phyloP scores from a whole-genome alignment of 2,113 vertebrate species.

The Cariama cristata region DNA sequence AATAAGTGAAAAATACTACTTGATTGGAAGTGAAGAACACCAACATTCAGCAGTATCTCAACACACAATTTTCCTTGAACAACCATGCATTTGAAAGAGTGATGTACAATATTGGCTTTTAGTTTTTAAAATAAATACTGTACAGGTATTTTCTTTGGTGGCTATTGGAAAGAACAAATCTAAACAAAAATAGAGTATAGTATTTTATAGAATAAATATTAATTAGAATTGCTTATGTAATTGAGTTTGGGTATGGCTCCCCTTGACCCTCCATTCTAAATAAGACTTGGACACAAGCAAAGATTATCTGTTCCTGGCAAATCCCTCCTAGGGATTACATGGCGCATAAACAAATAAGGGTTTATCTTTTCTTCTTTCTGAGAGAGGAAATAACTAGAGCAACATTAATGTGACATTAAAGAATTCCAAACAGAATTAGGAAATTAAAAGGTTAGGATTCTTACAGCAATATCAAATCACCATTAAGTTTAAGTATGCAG shows the following conservation, averaged over 20 bases:
- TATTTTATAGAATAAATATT: neutral
- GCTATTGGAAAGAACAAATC: neutral
- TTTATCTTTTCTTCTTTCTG: constrained; percentile 36
- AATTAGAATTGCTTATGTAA: neutral
- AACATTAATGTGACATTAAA: neutral
- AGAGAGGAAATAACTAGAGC: neutral
- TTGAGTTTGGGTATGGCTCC: neutral
- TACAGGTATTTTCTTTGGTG: neutral
- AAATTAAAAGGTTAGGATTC: neutral
- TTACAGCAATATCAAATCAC: neutral
- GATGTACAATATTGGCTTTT: neutral
- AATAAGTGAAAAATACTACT: neutral
- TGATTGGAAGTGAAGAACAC: neutral
- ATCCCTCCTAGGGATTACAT: constrained; percentile 38
- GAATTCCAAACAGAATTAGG: neutral
- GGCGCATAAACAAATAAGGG: neutral
- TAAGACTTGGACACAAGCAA: neutral
- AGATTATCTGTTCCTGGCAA: constrained; percentile 30
- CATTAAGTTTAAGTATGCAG: neutral
- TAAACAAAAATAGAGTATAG: neutral
- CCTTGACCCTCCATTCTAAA: neutral
- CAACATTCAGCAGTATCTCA: neutral
- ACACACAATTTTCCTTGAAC: neutral
- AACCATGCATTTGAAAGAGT: neutral
- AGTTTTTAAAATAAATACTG: neutral